Evolutionary conservation across 2,888 invertebrate species (phyloP), one percentile per base, ranked within the genome.

Genomic region (Hyalella azteca): DNA sequence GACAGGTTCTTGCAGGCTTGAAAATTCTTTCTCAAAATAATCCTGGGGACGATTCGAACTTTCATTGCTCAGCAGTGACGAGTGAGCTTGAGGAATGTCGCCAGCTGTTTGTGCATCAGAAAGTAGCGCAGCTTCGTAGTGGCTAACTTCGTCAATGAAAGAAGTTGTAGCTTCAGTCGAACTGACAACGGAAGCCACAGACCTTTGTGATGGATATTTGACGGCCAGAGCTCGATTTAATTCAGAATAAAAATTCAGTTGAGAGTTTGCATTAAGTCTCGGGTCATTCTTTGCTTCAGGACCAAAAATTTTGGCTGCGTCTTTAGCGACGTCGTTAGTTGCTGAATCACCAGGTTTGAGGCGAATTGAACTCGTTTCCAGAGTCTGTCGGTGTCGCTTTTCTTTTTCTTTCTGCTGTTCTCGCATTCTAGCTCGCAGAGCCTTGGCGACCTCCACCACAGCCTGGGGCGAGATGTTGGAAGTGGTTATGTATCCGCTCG

Each of bases 331-430:
- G 45, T 45, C 15, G 45, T 45, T 45, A 45, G 45, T 15, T 45
- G 11, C 45, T 11, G 45, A 11, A 45, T 45, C 15, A 45, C 11
- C 11, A 45, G 15, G 11, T 45, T 15, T 45, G 15, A 11, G 45
- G 19, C 36, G 36, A 19, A 66, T 66, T 40, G 29, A 41, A 22
- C 75, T 75, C 13, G 45, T 75, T 75, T 75, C 75, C 22, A 75
- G 22, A 1, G 41, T 75, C 41, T 75, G 40, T 40, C 75, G 40
- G 29, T 75, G 75, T 36, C n/a, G 32, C 36, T 66, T 36, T 48
- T 75, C 75, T 75, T 75, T 75, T 45, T 75, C 22, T n/a, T 75
- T 75, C 29, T 75, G 75, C 45, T 75, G 75, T 39, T 75, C 75
- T 41, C 45, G 75, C 75, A 75, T 75, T 75, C 45, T 9, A 7